Evolutionary conservation across 1,140 invertebrate species (phyloP).

Genomic region (Saxidomus purpurata): DNA sequence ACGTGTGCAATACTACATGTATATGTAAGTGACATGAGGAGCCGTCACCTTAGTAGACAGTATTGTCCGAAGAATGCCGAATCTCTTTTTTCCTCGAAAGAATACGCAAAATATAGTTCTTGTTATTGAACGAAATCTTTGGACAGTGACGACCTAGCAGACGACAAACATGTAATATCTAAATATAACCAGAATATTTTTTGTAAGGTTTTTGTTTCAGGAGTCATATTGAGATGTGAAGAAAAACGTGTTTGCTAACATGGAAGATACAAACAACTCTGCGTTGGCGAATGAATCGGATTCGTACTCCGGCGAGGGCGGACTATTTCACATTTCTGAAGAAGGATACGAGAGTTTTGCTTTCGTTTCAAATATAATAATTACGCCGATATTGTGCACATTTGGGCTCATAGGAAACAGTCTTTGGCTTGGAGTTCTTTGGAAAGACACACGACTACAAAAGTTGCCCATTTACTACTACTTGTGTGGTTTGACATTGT

Average conservation of each 20-base stretch:
- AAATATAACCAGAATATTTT: too few relatives aligned
- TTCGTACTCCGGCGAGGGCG: neutral
- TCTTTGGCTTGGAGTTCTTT: constrained; percentile 35
- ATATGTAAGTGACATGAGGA: too few relatives aligned
- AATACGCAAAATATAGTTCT: too few relatives aligned
- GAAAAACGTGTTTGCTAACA: neutral
- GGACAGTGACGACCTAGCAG: too few relatives aligned
- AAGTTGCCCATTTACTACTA: constrained; percentile 29
- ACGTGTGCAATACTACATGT: too few relatives aligned
- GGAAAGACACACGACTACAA: constrained; percentile 15
- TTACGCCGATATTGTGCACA: constrained; percentile 26
- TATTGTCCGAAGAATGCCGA: too few relatives aligned
- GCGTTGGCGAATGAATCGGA: neutral
- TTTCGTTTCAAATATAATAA: constrained; percentile 7
- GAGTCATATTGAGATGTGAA: too few relatives aligned
- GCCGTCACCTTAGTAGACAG: too few relatives aligned
- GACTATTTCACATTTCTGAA: constrained; percentile 5
- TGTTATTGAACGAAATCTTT: too few relatives aligned
- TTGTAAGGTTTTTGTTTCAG: too few relatives aligned
- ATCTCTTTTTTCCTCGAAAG: too few relatives aligned
- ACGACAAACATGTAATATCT: too few relatives aligned
- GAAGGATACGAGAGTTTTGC: constrained; percentile 30
- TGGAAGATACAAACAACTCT: neutral
- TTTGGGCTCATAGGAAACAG: constrained; percentile 29
- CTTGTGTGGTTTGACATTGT: constrained; percentile 31